Percentiles rank a stretch among this genome's conserved stretches.
Evolutionary conservation across 1,140 invertebrate species (phyloP).

Genomic region (Melanaphis sacchari): DNA sequence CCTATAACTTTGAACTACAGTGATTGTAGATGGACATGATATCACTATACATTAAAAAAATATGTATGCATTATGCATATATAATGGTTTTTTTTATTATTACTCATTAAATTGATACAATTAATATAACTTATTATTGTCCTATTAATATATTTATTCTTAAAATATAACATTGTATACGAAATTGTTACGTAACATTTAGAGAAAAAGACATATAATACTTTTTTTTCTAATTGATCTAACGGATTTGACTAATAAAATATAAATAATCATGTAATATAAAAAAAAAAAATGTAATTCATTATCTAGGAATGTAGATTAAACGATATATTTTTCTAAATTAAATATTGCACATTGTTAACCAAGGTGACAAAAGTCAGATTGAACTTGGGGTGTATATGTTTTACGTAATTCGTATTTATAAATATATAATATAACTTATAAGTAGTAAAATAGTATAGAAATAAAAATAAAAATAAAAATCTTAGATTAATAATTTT

Average conservation of each 20-base stretch:
- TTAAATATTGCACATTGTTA: too few relatives aligned
- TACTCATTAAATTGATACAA: neutral
- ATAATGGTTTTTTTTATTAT: neutral
- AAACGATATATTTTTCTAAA: too few relatives aligned
- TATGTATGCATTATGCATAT: too few relatives aligned
- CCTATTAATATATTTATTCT: neutral
- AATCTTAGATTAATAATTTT: neutral
- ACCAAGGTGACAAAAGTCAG: too few relatives aligned
- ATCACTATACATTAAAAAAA: too few relatives aligned
- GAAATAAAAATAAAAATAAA: neutral
- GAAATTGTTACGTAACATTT: neutral
- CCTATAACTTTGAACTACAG: neutral
- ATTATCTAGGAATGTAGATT: neutral
- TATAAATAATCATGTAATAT: too few relatives aligned
- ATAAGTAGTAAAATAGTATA: neutral
- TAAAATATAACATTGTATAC: neutral
- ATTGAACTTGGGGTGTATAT: too few relatives aligned
- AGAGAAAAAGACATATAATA: neutral
- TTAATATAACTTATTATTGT: neutral
- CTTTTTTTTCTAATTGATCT: neutral
- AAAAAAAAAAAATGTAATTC: neutral
- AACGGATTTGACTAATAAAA: neutral
- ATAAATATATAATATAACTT: too few relatives aligned
- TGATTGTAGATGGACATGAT: neutral
- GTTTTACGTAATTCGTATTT: too few relatives aligned